Base-by-base conservation (phyloP, 2,113 vertebrate species). In the Hippoglossus stenolepis region DNA sequence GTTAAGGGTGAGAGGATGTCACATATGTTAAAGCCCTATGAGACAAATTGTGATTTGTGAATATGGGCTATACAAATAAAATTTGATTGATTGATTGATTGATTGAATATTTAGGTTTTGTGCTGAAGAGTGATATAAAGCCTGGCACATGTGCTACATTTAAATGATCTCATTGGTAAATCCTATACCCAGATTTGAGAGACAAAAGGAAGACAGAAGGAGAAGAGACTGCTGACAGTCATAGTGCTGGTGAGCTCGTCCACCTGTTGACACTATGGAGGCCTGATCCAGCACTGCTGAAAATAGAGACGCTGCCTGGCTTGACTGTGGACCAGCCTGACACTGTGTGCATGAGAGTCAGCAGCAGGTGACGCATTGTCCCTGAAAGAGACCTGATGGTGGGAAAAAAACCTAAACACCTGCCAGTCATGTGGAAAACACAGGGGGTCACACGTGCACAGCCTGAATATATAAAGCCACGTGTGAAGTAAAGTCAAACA, bases 181-280 rank as follows among this genome's bases (percentile, higher is more conserved):
- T 23, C 10, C 24, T 4, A 20, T 31, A 49, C 4, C 13, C 31
- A 5, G 3, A 68, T 49, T 17, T 40, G 54, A 54, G 40, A 43
- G 65, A 60, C 2, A 54, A 15, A 21, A 2, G 2, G 7, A 45
- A 26, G 54, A 12, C 4, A 28, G 28, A 31, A 35, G 13, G 14
- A 56, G 24, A 38, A 24, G 53, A 40, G 23, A 12, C 51, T 31
- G 8, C 69, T 74, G 70, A 80, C 65, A 51, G 70, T 63, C 51
- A 67, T n/a, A n/a, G 45, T 75, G 77, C 26, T 64, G 54, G 28
- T 62, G n/a, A 59, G 56, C 58, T 20, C 40, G 43, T 56, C 77
- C 83, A 87, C 80, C 83, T 89, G 85, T 87, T 85, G 77, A 76
- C 83, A 84, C 71, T 26, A 70, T 56, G 64, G 26, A 58, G 61